Evolutionary conservation across 2,888 invertebrate genomes (phyloP).

Genomic region (Epinotia ramella): DNA sequence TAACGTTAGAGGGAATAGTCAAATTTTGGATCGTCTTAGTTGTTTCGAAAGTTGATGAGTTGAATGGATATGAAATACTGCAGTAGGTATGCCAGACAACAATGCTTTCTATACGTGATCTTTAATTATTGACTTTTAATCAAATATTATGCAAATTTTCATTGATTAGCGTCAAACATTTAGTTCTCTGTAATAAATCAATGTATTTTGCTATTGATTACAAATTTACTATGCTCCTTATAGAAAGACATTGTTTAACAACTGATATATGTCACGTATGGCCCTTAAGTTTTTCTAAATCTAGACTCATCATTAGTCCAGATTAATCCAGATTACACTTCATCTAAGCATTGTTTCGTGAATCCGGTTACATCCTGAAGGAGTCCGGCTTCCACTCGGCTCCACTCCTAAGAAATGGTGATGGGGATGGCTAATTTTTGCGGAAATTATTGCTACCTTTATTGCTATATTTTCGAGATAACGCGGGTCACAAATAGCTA

Average conservation of each 20-base stretch:
- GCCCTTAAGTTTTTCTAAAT: too few relatives aligned
- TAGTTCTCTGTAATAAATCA: background rate
- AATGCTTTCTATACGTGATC: background rate
- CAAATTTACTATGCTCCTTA: background rate
- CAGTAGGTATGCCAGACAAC: background rate
- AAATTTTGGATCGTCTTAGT: conserved; percentile 16
- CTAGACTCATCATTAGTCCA: too few relatives aligned
- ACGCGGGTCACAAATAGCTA: background rate
- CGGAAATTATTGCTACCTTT: background rate
- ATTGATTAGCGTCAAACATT: background rate
- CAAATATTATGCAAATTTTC: background rate
- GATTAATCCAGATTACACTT: too few relatives aligned
- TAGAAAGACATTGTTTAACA: background rate
- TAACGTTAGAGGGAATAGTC: conserved; percentile 24
- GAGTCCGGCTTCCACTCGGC: too few relatives aligned
- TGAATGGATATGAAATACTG: background rate
- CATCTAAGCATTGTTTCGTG: too few relatives aligned
- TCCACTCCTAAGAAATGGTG: too few relatives aligned
- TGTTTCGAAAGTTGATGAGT: background rate
- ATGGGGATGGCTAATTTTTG: background rate
- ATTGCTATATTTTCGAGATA: background rate
- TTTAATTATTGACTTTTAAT: background rate
- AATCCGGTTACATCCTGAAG: too few relatives aligned
- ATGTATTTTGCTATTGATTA: background rate
- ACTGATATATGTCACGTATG: background rate